Evolutionary conservation across 2,888 invertebrate genomes (phyloP), one percentile per base, ranked within the genome.

Genomic region (Leptothorax acervorum): DNA sequence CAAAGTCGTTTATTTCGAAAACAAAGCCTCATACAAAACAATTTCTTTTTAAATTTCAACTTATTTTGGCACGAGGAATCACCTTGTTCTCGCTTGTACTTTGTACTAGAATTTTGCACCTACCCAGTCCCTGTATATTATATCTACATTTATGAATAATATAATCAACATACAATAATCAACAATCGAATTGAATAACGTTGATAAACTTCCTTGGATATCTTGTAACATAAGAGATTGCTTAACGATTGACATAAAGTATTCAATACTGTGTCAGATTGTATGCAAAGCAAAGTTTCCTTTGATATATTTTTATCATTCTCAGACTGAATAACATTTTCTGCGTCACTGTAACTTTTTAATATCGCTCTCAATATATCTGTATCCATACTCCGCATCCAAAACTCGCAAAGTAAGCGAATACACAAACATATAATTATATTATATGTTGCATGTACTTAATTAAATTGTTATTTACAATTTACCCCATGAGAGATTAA

Each of bases 151-250:
- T 51, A 66, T n/a, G 9, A 63, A 78, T 15, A 73, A 9, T 73
- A 78, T 15, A 73, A 9, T 73, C 3, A 45, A 93, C 93, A 74
- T 90, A 94, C 94, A 53, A 94, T 93, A 9, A 93, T 45, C 82
- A 92, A 84, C 28, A 92, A 86, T 83, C 93, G 88, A 31, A 93
- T 93, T 0, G 92, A 90, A 65, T 94, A 94, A 75, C 93, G 92
- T 78, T 94, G 94, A 75, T 92, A 88, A 53, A 91, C 92, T 84
- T 93, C 92, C 23, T 90, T 90, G 0, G 94, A 93, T 53, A 94
- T 91, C 88, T 92, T 93, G 73, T 92, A 90, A 42, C 88, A 86
- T 9, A 94, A 83, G 18, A 92, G 79, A 74, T 91, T 91, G 68
- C 92, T 90, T 18, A 94, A 87, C 3, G 92, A 91, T 66, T 66